Percentiles rank a stretch among this genome's conserved stretches.
Conservation (phyloP, 2,888 invertebrate species). For the Melanostoma mellinum region DNA sequence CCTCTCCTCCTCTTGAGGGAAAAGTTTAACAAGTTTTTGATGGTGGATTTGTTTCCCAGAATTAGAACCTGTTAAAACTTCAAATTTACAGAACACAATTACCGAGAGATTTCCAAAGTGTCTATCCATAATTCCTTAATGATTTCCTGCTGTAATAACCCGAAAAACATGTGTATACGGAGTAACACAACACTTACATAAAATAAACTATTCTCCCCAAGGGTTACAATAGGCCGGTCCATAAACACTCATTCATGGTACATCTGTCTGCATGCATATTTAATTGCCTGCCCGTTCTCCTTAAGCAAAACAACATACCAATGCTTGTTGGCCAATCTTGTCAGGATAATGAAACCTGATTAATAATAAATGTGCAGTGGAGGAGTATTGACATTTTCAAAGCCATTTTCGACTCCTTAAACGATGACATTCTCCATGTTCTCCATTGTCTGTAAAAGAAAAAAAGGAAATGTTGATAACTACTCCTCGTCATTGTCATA, state of each 20-base stretch:
- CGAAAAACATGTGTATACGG: constrained; percentile 25
- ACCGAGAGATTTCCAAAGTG: background rate
- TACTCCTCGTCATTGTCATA: constrained; percentile 66
- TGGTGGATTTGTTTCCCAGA: too few relatives aligned
- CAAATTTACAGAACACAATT: background rate
- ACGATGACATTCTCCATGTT: constrained; percentile 22
- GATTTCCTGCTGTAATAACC: constrained; percentile 44
- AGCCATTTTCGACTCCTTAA: constrained; percentile 63
- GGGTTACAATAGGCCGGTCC: constrained; percentile 23
- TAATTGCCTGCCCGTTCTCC: constrained; percentile 9
- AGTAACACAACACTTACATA: constrained; percentile 35
- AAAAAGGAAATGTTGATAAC: constrained; percentile 5
- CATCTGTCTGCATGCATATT: constrained; percentile 66
- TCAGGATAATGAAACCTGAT: constrained; percentile 51
- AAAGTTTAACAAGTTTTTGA: too few relatives aligned
- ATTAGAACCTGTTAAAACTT: too few relatives aligned
- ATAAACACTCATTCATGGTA: constrained; percentile 49
- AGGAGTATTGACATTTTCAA: constrained; percentile 67
- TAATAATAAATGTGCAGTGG: constrained; percentile 67
- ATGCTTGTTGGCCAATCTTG: constrained; percentile 36
- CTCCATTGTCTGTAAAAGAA: background rate
- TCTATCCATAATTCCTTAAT: constrained; percentile 31
- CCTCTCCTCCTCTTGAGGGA: too few relatives aligned
- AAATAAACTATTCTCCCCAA: constrained; percentile 12
- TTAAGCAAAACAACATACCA: background rate